Conservation (phyloP, 2,888 invertebrate genomes). For the Metellina segmentata region DNA sequence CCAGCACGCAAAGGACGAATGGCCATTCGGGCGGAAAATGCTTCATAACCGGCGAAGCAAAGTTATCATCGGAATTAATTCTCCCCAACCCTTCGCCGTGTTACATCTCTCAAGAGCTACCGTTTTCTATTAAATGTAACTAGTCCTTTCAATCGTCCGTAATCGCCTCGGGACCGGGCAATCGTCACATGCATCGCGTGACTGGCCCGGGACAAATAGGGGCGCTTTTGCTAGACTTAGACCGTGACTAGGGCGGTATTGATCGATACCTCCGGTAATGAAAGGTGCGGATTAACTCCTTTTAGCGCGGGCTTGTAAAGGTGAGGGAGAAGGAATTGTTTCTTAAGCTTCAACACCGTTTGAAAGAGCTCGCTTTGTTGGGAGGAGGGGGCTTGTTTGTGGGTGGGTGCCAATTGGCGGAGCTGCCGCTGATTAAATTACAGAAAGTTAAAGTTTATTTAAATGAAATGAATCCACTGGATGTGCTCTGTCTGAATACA, state of each 20-base stretch:
- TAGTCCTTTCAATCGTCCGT: conserved; percentile 24
- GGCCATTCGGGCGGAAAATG: conserved; percentile 32
- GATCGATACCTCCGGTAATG: conserved; percentile 37
- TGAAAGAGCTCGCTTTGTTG: neutral
- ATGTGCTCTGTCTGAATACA: too few species aligned
- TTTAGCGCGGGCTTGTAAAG: conserved; percentile 9
- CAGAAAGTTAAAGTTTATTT: too few species aligned
- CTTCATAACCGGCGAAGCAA: conserved; percentile 54
- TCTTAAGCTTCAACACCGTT: conserved; percentile 14
- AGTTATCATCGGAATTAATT: conserved; percentile 61
- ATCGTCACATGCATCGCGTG: conserved; percentile 50
- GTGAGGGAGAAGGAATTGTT: conserved; percentile 28
- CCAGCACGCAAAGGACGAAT: conserved; percentile 2
- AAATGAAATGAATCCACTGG: too few species aligned
- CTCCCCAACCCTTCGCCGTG: conserved; percentile 8
- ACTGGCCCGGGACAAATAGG: conserved; percentile 10
- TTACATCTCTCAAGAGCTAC: conserved; percentile 1
- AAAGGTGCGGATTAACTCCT: conserved; percentile 41
- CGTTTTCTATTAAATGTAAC: conserved; percentile 44
- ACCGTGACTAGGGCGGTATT: conserved; percentile 15
- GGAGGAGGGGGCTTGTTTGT: neutral
- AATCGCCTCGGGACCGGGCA: conserved; percentile 40
- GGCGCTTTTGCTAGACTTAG: conserved; percentile 1
- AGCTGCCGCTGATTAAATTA: neutral
- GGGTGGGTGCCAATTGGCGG: neutral